These are phyloP conservation scores for Phymatocera aterrima DNA, from an alignment of 2,888 invertebrate genomes.

Conservation along the genomic window DNA sequence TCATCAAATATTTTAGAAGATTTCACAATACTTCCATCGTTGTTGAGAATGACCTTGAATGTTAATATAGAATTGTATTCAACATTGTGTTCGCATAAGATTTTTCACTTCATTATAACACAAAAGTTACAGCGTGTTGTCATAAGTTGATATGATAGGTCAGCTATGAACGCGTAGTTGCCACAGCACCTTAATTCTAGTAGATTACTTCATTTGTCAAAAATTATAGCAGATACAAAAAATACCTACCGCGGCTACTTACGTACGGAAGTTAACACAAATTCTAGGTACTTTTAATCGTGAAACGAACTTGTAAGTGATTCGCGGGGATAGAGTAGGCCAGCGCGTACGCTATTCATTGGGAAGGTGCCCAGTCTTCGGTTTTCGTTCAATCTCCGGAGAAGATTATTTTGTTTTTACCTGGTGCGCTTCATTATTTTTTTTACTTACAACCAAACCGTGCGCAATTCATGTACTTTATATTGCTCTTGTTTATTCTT, in stretches of 20 bases:
- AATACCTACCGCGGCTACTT: slow-evolving; percentile 81
- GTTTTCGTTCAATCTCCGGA: slow-evolving; percentile 72
- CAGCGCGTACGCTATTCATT: slow-evolving; percentile 71
- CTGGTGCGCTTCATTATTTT: slow-evolving; percentile 70
- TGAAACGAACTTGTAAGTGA: slow-evolving; percentile 73
- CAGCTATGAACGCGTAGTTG: slow-evolving; percentile 35
- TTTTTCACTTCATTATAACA: neutral
- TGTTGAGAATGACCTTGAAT: neutral
- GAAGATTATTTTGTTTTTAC: slow-evolving; percentile 71
- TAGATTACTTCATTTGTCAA: slow-evolving; percentile 63
- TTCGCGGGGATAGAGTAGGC: slow-evolving; percentile 72
- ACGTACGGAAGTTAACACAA: slow-evolving; percentile 76
- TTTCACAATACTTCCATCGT: neutral
- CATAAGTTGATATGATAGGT: slow-evolving; percentile 22
- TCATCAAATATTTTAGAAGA: neutral
- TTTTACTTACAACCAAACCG: slow-evolving; percentile 70
- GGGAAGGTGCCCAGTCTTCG: slow-evolving; percentile 73
- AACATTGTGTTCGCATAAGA: neutral
- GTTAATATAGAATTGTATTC: slow-evolving; percentile 10
- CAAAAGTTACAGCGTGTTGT: neutral
- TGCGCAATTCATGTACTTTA: slow-evolving; percentile 59
- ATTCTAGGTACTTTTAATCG: slow-evolving; percentile 72
- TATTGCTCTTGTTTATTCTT: no score
- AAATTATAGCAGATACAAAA: slow-evolving; percentile 73
- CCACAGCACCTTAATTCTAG: slow-evolving; percentile 65